A percentile compares a stretch with the other conserved stretches of the same genome.
Evolutionary conservation across 2,888 invertebrate genomes (phyloP).

Genomic region (Ariolimax columbianus): DNA sequence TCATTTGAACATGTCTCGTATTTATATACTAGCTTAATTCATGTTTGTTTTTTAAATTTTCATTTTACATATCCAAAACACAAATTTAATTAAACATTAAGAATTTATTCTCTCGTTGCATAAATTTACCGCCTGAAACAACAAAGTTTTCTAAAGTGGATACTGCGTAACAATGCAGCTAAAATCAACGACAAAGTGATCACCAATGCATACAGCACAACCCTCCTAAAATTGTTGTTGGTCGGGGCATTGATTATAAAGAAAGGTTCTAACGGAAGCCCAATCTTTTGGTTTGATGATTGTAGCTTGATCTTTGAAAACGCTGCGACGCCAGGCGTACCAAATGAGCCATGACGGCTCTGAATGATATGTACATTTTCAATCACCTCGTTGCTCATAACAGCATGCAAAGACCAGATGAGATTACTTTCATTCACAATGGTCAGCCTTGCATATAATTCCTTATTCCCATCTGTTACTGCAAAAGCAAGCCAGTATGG

Average conservation of each 20-base stretch:
- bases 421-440: slow-evolving; percentile 67
- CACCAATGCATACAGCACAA: slow-evolving; percentile 23
- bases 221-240: slow-evolving; percentile 5
- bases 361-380: slow-evolving; percentile 67
- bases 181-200: slow-evolving; percentile 31
- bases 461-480: slow-evolving; percentile 60
- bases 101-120: too few relatives aligned
- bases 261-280: slow-evolving; percentile 44
- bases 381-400: slow-evolving; percentile 63
- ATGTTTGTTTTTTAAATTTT: too few relatives aligned
- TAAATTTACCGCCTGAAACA: not conserved
- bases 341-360: slow-evolving; percentile 65
- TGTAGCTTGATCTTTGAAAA: slow-evolving; percentile 29
- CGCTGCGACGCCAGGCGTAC: slow-evolving; percentile 53
- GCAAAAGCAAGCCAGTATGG: slow-evolving; percentile 68
- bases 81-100: too few relatives aligned
- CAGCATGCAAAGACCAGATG: slow-evolving; percentile 66
- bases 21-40: too few relatives aligned
- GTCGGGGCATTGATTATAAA: slow-evolving; percentile 21
- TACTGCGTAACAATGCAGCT: slow-evolving; percentile 35
- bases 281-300: not conserved
- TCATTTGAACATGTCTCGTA: too few relatives aligned
- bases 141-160: slow-evolving; percentile 27
- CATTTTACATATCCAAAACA: too few relatives aligned
- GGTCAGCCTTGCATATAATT: slow-evolving; percentile 65